Evolutionary conservation across 2,113 vertebrate genomes (phyloP).

Genomic region (Pandion haliaetus): DNA sequence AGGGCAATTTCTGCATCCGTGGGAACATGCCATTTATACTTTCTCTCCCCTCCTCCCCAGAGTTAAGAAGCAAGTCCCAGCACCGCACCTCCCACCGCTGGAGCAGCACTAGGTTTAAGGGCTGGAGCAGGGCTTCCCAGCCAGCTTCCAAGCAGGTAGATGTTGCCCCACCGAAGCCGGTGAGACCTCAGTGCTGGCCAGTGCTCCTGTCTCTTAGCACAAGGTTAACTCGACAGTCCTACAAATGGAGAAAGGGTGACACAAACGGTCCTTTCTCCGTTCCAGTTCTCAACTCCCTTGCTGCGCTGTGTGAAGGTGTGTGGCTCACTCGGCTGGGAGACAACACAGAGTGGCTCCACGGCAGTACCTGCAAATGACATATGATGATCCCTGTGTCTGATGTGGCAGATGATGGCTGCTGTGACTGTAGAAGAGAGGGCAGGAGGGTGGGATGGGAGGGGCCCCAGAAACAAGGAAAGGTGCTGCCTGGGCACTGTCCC

Average conservation of each 20-base stretch:
- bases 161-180: not conserved
- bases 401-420: accelerated
- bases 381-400: not conserved
- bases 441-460: not conserved
- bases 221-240: not conserved
- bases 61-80: not conserved
- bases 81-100: not conserved
- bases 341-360: not conserved
- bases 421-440: not conserved
- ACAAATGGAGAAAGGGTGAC: not conserved
- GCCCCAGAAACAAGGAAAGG: not conserved
- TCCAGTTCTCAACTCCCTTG: not conserved
- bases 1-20: not conserved
- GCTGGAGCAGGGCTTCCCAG: not conserved
- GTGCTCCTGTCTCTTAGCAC: not conserved
- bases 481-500: not conserved
- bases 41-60: not conserved
- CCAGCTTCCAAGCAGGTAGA: not conserved
- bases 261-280: not conserved
- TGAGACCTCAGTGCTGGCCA: not conserved
- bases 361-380: not conserved
- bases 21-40: not conserved
- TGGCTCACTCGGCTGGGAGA: not conserved
- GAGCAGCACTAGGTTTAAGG: not conserved
- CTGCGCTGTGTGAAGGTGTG: not conserved